A percentile compares a stretch with the other conserved stretches of the same genome.
Evolutionary conservation across 1,140 invertebrate genomes (phyloP).

Genomic region (Pemphigus obesinymphae): DNA sequence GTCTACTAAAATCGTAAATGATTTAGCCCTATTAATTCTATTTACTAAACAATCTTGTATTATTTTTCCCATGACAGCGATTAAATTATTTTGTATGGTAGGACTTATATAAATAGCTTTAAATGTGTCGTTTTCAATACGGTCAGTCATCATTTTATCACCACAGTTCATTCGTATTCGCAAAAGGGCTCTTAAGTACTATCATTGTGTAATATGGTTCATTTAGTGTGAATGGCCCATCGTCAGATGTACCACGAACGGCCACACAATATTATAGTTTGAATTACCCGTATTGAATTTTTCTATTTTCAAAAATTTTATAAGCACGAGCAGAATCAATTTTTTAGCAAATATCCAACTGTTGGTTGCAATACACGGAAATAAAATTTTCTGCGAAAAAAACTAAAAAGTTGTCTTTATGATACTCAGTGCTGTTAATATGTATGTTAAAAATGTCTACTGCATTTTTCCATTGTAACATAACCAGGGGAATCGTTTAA

Average conservation of each 20-base stretch:
- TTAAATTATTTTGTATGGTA: slow-evolving; percentile 23
- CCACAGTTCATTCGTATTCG: not conserved
- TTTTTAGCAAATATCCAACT: not conserved
- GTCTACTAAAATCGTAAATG: not conserved
- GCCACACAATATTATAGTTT: not conserved
- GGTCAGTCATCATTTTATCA: slow-evolving; percentile 8
- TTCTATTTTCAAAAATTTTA: not conserved
- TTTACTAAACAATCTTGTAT: not conserved
- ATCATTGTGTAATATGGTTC: not conserved
- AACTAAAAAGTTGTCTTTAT: not conserved
- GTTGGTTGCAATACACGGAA: not conserved
- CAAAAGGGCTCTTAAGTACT: not conserved
- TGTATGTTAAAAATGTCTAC: not conserved
- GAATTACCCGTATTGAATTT: slow-evolving; percentile 12
- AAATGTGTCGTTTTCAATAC: not conserved
- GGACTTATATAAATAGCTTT: not conserved
- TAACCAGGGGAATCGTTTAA: too few relatives aligned
- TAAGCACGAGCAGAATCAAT: not conserved
- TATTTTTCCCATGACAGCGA: not conserved
- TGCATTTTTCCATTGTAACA: not conserved
- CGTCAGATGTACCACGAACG: slow-evolving; percentile 8
- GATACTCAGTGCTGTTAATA: slow-evolving; percentile 1
- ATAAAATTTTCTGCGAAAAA: not conserved
- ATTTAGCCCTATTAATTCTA: not conserved
- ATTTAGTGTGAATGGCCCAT: not conserved